Percentiles rank a stretch among this genome's conserved stretches.
These are phyloP conservation scores for Myotis findleyi DNA, from an alignment of 2,797 vertebrate species.

Conservation along the genomic window DNA sequence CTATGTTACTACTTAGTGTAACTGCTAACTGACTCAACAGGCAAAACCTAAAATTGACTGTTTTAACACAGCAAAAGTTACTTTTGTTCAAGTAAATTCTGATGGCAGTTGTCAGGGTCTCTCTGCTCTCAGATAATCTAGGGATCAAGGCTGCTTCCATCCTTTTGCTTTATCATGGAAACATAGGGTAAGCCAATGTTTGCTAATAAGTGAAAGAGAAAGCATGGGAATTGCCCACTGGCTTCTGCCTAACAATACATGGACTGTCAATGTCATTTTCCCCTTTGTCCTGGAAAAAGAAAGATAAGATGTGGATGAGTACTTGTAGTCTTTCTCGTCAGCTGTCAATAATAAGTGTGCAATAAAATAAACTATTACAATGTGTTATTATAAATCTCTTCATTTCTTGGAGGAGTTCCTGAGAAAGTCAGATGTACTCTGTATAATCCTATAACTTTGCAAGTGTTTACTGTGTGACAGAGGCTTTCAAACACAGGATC, in stretches of 20 bases:
- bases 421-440: background rate
- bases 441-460: background rate
- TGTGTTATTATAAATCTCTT: background rate
- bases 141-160: background rate
- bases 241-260: background rate
- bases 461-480: background rate
- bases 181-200: background rate
- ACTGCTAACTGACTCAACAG: background rate
- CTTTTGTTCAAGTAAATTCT: background rate
- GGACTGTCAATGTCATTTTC: background rate
- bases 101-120: background rate
- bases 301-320: background rate
- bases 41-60: background rate
- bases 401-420: background rate
- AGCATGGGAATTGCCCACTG: background rate
- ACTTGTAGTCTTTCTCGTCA: background rate
- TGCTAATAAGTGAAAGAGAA: background rate
- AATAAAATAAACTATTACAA: background rate
- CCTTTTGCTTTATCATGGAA: background rate
- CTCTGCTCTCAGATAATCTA: background rate
- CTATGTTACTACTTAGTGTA: background rate
- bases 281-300: background rate
- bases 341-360: background rate
- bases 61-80: background rate
- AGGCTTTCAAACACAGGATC: background rate